Evolutionary conservation across 2,797 vertebrate species (phyloP).

Genomic region (Poecile montanus): DNA sequence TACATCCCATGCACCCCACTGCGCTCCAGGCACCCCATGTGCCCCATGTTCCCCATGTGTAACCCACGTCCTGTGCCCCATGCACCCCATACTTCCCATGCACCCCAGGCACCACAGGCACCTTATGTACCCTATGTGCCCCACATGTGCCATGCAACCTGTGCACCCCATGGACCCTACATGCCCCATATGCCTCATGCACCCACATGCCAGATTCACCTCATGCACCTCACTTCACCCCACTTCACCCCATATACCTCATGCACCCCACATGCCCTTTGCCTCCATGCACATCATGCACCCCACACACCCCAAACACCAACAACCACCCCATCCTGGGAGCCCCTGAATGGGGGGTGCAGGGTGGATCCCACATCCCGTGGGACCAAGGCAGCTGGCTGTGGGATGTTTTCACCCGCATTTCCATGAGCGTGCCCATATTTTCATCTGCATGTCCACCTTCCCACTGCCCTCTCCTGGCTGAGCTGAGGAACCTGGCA

Average conservation of each 20-base stretch:
- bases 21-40: fast-evolving
- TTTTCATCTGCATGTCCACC: neutral
- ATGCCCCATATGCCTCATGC: neutral
- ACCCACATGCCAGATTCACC: neutral
- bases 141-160: too few species aligned
- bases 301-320: neutral
- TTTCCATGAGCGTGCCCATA: neutral
- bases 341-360: neutral
- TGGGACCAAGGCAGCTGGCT: fast-evolving
- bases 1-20: neutral
- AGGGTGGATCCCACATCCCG: fast-evolving
- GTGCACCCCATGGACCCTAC: neutral
- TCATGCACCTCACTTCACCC: too few species aligned
- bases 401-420: neutral
- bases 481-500: neutral
- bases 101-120: fast-evolving
- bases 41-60: neutral
- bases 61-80: too few species aligned
- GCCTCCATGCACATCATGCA: too few species aligned
- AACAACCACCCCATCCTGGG: neutral
- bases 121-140: too few species aligned
- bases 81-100: fast-evolving
- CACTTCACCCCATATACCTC: fast-evolving
- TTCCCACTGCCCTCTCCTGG: neutral
- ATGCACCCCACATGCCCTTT: too few species aligned